Evolutionary conservation across 2,113 vertebrate species (phyloP).

Genomic region (Labrus mixtus): DNA sequence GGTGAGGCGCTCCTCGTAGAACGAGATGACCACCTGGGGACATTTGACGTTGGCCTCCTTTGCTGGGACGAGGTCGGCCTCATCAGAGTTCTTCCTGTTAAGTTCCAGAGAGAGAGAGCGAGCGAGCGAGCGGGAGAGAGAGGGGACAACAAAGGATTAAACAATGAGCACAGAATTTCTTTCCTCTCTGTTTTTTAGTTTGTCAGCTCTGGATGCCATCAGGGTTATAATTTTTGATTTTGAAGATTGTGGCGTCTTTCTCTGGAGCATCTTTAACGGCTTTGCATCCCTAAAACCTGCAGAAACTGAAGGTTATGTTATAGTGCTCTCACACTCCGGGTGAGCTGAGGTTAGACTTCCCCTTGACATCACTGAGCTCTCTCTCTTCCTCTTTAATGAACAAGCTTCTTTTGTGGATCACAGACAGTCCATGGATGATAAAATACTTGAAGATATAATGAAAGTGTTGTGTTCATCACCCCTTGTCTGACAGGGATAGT

Average conservation of each 20-base stretch:
- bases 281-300: no score
- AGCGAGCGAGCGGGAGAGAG: no score
- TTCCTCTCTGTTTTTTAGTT: no score
- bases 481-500: no score
- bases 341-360: constrained; percentile 28
- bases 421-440: background rate
- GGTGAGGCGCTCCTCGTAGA: constrained; percentile 96
- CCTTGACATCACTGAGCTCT: constrained; percentile 3
- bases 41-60: constrained; percentile 98
- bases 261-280: no score
- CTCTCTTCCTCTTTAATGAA: background rate
- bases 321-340: no score
- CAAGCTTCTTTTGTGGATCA: background rate
- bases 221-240: no score
- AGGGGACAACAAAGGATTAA: background rate
- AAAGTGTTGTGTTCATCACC: no score
- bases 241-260: no score
- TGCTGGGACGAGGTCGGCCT: constrained; percentile 96
- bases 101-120: background rate
- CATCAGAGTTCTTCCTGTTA: constrained; percentile 94
- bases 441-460: background rate
- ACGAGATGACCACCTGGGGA: constrained; percentile 98
- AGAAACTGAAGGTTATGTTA: no score
- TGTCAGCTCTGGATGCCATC: no score
- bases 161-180: background rate